These are phyloP conservation scores for Diplodus sargus DNA, from an alignment of 2,797 vertebrate species.

Conservation along the genomic window DNA sequence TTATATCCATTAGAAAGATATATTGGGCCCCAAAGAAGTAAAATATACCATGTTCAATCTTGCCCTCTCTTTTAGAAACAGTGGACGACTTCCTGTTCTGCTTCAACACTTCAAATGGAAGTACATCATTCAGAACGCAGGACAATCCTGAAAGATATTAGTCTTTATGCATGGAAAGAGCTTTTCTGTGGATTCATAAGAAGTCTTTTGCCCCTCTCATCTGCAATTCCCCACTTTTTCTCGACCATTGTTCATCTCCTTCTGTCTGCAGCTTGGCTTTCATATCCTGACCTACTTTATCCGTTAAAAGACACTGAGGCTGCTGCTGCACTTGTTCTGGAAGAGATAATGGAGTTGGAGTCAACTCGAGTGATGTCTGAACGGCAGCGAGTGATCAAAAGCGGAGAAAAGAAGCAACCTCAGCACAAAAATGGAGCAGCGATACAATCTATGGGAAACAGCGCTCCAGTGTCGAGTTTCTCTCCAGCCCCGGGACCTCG, in stretches of 20 bases:
- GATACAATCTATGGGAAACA: constrained; percentile 67
- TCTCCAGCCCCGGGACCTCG: constrained; percentile 33
- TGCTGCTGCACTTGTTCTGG: constrained; percentile 49
- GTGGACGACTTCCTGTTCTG: neutral
- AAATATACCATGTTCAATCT: too few relatives aligned
- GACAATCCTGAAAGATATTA: neutral
- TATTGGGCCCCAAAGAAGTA: too few relatives aligned
- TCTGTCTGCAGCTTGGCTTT: constrained; percentile 65
- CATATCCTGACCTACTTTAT: constrained; percentile 72
- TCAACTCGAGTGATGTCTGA: constrained; percentile 36
- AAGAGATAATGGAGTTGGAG: constrained; percentile 52
- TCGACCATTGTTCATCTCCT: constrained; percentile 55
- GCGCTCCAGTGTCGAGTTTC: constrained; percentile 60
- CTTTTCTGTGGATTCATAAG: neutral
- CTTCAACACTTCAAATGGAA: neutral
- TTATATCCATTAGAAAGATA: neutral
- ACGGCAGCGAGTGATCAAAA: constrained; percentile 56
- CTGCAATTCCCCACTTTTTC: constrained; percentile 25
- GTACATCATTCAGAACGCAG: neutral
- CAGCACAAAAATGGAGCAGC: constrained; percentile 51
- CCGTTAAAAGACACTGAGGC: constrained; percentile 54
- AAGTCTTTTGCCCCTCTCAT: constrained; percentile 24
- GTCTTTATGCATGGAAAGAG: neutral
- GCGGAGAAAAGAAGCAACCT: constrained; percentile 53
- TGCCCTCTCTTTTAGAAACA: neutral